Base-by-base conservation (phyloP, 2,113 vertebrate genomes). In the Neofelis nebulosa region DNA sequence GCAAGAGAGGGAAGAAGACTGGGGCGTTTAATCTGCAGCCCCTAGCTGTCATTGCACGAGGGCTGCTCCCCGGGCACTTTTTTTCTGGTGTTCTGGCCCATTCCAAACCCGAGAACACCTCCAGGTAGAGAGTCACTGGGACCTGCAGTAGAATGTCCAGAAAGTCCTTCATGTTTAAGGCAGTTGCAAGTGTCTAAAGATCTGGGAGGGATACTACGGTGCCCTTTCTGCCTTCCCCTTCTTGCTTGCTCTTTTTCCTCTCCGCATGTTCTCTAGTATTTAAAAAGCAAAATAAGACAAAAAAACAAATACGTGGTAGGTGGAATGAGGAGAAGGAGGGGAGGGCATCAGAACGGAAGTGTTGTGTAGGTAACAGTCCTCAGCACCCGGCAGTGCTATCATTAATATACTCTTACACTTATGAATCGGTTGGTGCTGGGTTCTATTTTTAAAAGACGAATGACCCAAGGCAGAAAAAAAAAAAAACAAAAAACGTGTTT, bases 21-120 rank as follows among this genome's bases (percentile, higher is more conserved):
- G 13, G 27, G 15, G 21, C 1, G 0, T 38, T 29, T 48, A 5
- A 5, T 18, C 71, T 33, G 27, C 19, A 27, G 68, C 13, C 65
- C 14, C 23, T 12, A 0, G 5, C 41, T 29, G 15, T 29, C 69
- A 2, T 29, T 4, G 2, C 4, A 23, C 1, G 11, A 90, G n/a
- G 10, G 68, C 33, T 68, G 31, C 21, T 63, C 13, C 13, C 15
- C 16, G 8, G 0, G 1, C 38, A 5, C 55, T 80, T 2, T 1
- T 57, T 9, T 65, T 21, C 83, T 82, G 66, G 25, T 31, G 3
- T 36, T 7, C 52, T 71, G 25, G 38, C 11, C 27, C 73, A 7
- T 61, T 91, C 33, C 29, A 68, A 83, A 79, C 63, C 78, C 55
- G 57, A 69, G 25, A 85, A 31, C 36, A 9, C 29, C 8, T 69